Conservation (phyloP, 1,140 invertebrate genomes). For the Drosophila azteca region DNA sequence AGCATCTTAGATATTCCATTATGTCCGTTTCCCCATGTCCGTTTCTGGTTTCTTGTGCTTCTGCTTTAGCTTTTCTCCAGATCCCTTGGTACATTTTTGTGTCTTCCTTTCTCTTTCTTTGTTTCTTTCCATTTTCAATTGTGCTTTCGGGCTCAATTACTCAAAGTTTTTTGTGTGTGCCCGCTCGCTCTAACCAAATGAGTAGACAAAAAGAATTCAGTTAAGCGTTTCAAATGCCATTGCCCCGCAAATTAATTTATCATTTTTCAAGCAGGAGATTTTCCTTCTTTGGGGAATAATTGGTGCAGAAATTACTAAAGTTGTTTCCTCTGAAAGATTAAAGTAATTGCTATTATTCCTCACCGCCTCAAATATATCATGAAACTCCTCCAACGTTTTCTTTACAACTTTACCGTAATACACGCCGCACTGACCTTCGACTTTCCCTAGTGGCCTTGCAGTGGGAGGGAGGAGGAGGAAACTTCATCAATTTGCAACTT, state of each 20-base stretch:
- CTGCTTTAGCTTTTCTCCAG: not conserved
- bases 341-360: not conserved
- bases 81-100: not conserved
- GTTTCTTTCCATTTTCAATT: constrained; percentile 26
- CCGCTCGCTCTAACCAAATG: constrained; percentile 24
- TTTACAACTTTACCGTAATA: not conserved
- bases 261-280: constrained; percentile 29
- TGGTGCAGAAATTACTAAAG: no score
- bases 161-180: constrained; percentile 58
- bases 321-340: no score
- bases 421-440: not conserved
- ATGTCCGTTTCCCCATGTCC: constrained; percentile 23
- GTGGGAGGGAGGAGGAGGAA: not conserved
- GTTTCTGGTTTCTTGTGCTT: not conserved
- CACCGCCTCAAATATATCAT: not conserved
- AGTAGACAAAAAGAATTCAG: constrained; percentile 36
- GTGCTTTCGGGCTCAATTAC: constrained; percentile 59
- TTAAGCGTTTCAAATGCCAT: constrained; percentile 60
- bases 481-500: constrained; percentile 12
- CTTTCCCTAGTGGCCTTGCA: not conserved
- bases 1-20: constrained; percentile 61
- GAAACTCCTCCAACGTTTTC: not conserved
- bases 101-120: constrained; percentile 5
- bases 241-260: constrained; percentile 56
- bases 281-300: no score